These are phyloP conservation scores for Papilio protenor DNA, from an alignment of 2,888 invertebrate species.

Conservation along the genomic window DNA sequence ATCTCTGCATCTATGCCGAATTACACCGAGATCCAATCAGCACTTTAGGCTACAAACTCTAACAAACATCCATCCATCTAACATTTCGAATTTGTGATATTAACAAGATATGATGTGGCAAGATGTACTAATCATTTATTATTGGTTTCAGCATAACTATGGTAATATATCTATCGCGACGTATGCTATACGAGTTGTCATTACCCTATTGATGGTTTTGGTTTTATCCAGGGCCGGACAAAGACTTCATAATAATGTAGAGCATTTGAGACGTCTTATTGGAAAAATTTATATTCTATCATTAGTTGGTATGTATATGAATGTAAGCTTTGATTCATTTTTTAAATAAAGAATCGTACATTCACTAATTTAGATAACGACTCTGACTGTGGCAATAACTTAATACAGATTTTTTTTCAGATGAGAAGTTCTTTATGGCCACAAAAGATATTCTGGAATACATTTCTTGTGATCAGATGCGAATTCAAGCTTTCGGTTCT, in stretches of 20 bases:
- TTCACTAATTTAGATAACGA: too few species aligned
- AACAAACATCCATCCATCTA: too few species aligned
- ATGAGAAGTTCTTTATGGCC: constrained; percentile 53
- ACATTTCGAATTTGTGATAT: too few species aligned
- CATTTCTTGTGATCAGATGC: constrained; percentile 54
- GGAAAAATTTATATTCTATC: constrained; percentile 17
- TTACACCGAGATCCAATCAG: too few species aligned
- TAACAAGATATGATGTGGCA: too few species aligned
- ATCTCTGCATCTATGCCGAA: too few species aligned
- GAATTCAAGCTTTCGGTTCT: constrained; percentile 55
- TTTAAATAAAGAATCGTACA: not conserved
- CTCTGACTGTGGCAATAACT: too few species aligned
- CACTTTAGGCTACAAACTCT: too few species aligned
- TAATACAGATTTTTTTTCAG: constrained; percentile 46
- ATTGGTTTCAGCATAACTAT: not conserved
- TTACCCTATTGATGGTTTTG: constrained; percentile 6
- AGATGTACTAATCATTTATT: not conserved
- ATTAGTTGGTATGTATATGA: constrained; percentile 5
- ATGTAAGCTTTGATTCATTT: not conserved
- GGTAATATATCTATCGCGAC: not conserved
- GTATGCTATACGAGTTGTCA: not conserved
- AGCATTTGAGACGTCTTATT: constrained; percentile 2
- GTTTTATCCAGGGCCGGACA: constrained; percentile 31
- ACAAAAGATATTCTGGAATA: constrained; percentile 57
- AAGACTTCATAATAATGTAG: constrained; percentile 27